phyloP scores from a whole-genome alignment of 2,888 invertebrate genomes.

The Lepidochrysops patricia region DNA sequence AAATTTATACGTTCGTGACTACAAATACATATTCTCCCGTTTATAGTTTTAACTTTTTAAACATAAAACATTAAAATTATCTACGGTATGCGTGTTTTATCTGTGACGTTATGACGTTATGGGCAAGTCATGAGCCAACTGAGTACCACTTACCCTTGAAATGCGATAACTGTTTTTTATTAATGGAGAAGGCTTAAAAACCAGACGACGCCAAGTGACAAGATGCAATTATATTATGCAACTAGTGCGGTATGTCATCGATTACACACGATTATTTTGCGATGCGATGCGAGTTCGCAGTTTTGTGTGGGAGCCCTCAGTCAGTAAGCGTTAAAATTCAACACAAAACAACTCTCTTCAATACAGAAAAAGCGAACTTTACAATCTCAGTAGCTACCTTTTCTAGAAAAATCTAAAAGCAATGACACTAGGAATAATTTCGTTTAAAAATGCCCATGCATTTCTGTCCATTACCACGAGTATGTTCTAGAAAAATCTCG shows the following conservation, averaged over 20 bases:
- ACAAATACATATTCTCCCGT: slow-evolving; percentile 4
- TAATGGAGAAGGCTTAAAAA: slow-evolving; percentile 18
- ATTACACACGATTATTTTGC: too few relatives aligned
- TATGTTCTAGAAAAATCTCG: slow-evolving; percentile 7
- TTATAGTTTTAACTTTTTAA: slow-evolving; percentile 22
- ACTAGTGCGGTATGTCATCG: too few relatives aligned
- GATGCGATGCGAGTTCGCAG: too few relatives aligned
- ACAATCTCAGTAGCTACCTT: background rate
- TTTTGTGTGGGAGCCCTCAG: too few relatives aligned
- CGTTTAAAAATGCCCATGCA: background rate
- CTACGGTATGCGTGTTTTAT: slow-evolving; percentile 47
- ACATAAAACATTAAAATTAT: slow-evolving; percentile 38
- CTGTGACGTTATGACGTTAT: slow-evolving; percentile 32
- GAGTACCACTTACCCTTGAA: slow-evolving; percentile 46
- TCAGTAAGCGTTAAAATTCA: too few relatives aligned
- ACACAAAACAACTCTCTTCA: too few relatives aligned
- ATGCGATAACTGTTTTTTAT: slow-evolving; percentile 45
- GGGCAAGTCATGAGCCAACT: slow-evolving; percentile 42
- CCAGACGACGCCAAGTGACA: background rate
- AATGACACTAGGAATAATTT: background rate
- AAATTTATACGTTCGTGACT: slow-evolving; percentile 9
- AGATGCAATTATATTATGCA: background rate
- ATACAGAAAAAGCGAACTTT: background rate
- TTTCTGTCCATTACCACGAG: background rate
- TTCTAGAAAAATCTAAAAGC: background rate